phyloP scores from a whole-genome alignment of 2,113 vertebrate species.

The Natator depressus region DNA sequence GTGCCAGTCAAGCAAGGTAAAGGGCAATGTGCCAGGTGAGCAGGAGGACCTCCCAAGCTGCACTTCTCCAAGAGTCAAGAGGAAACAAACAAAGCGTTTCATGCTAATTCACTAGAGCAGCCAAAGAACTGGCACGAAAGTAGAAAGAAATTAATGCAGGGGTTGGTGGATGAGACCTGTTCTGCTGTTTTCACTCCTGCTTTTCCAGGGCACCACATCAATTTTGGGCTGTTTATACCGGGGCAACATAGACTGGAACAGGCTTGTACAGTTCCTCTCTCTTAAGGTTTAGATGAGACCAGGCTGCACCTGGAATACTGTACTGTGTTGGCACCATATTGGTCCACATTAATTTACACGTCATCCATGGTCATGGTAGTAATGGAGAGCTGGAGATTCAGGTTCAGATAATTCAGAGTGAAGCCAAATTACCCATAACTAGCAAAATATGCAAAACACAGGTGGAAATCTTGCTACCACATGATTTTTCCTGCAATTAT shows the following conservation, averaged over 20 bases:
- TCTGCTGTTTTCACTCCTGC: background rate
- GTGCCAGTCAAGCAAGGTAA: background rate
- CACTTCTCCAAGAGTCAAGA: background rate
- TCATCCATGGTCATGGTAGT: background rate
- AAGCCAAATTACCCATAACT: background rate
- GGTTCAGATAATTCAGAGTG: background rate
- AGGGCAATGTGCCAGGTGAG: background rate
- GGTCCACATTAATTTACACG: background rate
- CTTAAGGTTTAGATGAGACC: background rate
- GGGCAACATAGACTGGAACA: background rate
- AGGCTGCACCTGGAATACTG: background rate
- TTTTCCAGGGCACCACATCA: background rate
- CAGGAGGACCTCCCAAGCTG: background rate
- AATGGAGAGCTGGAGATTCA: background rate
- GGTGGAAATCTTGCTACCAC: background rate
- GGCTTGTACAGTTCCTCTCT: background rate
- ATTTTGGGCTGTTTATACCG: background rate
- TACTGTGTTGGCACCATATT: background rate
- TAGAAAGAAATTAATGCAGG: background rate
- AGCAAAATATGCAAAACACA: background rate
- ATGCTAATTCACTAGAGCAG: background rate
- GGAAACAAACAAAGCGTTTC: background rate
- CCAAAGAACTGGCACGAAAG: background rate
- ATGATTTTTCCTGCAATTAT: background rate
- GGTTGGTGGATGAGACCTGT: background rate